Conservation (phyloP, 1,140 invertebrate genomes). For the Acromyrmex charruanus region DNA sequence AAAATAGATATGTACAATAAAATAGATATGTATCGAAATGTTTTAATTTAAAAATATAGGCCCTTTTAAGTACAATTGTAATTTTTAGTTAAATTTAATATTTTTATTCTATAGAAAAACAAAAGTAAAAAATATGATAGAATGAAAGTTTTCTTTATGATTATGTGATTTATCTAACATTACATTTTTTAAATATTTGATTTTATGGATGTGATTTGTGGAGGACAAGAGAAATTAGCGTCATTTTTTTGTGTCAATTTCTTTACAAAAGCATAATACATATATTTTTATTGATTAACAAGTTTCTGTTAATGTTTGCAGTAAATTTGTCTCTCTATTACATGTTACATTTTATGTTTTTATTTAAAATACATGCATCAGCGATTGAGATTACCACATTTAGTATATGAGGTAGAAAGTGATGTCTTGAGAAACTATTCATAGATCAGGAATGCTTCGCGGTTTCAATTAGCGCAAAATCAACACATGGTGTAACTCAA, state of each 20-base stretch:
- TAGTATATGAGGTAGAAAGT: constrained; percentile 24
- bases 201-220: background rate
- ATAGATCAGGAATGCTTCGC: constrained; percentile 58
- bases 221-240: constrained; percentile 7
- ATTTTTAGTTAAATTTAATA: constrained; percentile 1
- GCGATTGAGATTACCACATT: constrained; percentile 58
- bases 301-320: background rate
- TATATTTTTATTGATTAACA: background rate
- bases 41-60: background rate
- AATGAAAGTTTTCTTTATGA: background rate
- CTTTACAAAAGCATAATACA: background rate
- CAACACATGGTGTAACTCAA: constrained; percentile 9
- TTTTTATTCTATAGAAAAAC: background rate
- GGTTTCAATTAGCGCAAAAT: constrained; percentile 42
- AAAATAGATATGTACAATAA: background rate
- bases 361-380: background rate
- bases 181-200: background rate
- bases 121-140: background rate
- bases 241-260: background rate
- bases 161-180: background rate
- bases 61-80: background rate
- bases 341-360: background rate
- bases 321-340: background rate
- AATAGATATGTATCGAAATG: background rate
- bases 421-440: constrained; percentile 33